These are phyloP conservation scores for Cephonodes hylas DNA, from an alignment of 2,888 invertebrate species.

Conservation along the genomic window DNA sequence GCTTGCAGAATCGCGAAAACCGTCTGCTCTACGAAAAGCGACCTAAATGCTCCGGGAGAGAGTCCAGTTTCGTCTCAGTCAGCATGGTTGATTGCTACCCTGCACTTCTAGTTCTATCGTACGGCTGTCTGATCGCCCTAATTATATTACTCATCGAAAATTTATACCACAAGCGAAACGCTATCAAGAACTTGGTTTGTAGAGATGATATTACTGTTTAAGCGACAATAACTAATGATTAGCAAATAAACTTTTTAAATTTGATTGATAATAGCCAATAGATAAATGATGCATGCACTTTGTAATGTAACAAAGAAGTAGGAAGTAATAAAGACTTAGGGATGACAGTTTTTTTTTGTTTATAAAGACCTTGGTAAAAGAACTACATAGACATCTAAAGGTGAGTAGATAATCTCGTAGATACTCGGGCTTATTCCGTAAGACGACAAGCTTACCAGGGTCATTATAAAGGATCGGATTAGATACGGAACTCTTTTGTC, in stretches of 20 bases:
- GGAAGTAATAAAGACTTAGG: neutral
- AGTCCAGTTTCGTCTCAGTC: constrained; percentile 83
- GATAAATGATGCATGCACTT: neutral
- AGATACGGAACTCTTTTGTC: no score
- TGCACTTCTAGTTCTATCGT: constrained; percentile 59
- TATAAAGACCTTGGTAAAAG: no score
- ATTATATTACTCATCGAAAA: constrained; percentile 49
- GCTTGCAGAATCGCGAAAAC: constrained; percentile 83
- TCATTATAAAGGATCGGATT: no score
- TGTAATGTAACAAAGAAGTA: neutral
- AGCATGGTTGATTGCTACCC: constrained; percentile 83
- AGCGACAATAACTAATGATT: neutral
- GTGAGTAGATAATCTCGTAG: no score
- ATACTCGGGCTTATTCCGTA: no score
- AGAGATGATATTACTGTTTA: neutral
- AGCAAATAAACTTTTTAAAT: neutral
- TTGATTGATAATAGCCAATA: neutral
- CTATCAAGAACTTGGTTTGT: constrained; percentile 23
- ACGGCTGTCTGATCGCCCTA: constrained; percentile 53
- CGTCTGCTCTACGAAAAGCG: constrained; percentile 82
- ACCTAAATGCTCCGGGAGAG: constrained; percentile 83
- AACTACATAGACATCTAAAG: no score
- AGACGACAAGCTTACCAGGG: no score
- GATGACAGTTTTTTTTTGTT: no score
- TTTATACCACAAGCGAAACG: constrained; percentile 36